Conservation (phyloP, 2,888 invertebrate species). For the Nudaria mundana region DNA sequence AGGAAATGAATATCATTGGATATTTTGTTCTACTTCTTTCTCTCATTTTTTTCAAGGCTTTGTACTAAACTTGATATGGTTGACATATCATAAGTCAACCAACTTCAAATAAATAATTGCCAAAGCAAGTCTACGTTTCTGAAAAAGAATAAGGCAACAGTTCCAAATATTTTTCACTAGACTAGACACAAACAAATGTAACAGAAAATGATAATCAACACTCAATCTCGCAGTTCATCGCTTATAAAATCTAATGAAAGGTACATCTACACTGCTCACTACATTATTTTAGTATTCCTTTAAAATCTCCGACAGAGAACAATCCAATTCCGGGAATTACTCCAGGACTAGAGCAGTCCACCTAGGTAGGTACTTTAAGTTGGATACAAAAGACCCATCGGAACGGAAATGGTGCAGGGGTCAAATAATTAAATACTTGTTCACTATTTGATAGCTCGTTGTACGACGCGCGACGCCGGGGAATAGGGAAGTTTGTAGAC, state of each 20-base stretch:
- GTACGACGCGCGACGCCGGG: not conserved
- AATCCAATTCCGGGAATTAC: slow-evolving; percentile 33
- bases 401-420: slow-evolving; percentile 37
- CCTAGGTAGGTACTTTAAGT: slow-evolving; percentile 34
- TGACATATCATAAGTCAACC: too few relatives aligned
- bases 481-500: slow-evolving; percentile 16
- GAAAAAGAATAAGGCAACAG: too few relatives aligned
- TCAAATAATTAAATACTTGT: slow-evolving; percentile 50
- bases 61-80: too few relatives aligned
- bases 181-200: too few relatives aligned
- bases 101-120: too few relatives aligned
- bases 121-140: too few relatives aligned
- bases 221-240: not conserved
- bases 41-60: too few relatives aligned
- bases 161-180: too few relatives aligned
- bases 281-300: not conserved
- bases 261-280: not conserved
- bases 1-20: too few relatives aligned
- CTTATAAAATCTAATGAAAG: not conserved
- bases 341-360: slow-evolving; percentile 13
- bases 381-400: slow-evolving; percentile 41
- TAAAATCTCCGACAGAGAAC: slow-evolving; percentile 31
- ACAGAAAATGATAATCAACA: too few relatives aligned
- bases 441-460: slow-evolving; percentile 33
- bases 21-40: too few relatives aligned